Percentiles rank a stretch among this genome's conserved stretches.
Conservation (phyloP, 1,140 invertebrate genomes). For the Caenorhabditis brenneri region DNA sequence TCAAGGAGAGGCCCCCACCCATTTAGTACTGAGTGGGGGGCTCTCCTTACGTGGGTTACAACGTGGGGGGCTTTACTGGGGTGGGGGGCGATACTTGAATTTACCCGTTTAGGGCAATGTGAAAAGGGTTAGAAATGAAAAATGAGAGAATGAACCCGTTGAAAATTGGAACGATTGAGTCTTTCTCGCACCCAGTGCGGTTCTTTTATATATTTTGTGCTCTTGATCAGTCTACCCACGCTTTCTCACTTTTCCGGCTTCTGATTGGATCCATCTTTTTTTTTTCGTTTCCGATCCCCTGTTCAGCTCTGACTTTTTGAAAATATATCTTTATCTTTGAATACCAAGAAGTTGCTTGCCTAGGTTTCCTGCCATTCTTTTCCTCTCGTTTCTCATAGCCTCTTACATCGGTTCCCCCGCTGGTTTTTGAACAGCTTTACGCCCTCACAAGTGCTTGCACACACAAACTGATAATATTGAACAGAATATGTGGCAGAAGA, state of each 20-base stretch:
- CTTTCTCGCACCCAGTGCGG: no score
- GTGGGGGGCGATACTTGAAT: no score
- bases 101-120: no score
- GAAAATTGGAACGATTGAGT: no score
- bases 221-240: not conserved
- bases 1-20: no score
- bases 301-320: not conserved
- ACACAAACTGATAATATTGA: not conserved
- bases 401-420: not conserved
- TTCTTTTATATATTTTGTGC: not conserved
- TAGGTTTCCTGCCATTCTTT: not conserved
- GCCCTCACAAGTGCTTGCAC: constrained; percentile 22
- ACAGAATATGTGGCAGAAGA: not conserved
- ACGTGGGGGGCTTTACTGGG: no score
- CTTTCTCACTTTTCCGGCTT: not conserved
- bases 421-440: constrained; percentile 28
- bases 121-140: no score
- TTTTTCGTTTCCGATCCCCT: constrained; percentile 24
- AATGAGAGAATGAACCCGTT: not conserved
- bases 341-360: not conserved
- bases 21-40: no score
- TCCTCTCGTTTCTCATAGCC: not conserved
- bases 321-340: not conserved
- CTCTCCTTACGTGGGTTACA: no score
- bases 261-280: not conserved